Evolutionary conservation across 2,888 invertebrate species (phyloP).

Genomic region (Orthonevra nobilis): DNA sequence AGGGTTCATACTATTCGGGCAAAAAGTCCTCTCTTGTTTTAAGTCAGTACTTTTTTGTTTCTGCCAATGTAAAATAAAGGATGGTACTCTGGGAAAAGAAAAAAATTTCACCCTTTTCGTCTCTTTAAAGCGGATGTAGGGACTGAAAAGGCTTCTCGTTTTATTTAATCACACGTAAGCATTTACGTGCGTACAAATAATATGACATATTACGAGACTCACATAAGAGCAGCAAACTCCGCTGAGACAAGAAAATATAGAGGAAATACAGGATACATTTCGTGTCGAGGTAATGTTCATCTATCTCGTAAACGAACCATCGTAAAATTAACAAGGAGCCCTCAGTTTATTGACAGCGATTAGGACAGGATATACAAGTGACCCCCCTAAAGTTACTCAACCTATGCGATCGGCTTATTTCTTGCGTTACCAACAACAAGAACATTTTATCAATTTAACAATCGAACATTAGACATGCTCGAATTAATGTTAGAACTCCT

Average conservation of each 20-base stretch:
- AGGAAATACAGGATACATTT: constrained; percentile 47
- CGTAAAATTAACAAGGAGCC: constrained; percentile 69
- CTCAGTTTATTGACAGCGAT: constrained; percentile 68
- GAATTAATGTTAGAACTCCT: constrained; percentile 65
- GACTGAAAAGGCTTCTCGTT: constrained; percentile 60
- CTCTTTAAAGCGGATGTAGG: constrained; percentile 11
- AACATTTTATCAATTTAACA: constrained; percentile 68
- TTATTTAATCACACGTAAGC: constrained; percentile 68
- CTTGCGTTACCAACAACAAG: constrained; percentile 38
- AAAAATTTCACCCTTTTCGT: constrained; percentile 1
- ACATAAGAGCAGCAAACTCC: constrained; percentile 15
- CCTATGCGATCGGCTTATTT: background rate
- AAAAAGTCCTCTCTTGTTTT: constrained; percentile 18
- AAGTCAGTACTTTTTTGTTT: no score
- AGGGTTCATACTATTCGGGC: constrained; percentile 46
- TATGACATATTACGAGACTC: constrained; percentile 61
- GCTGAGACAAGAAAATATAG: constrained; percentile 1
- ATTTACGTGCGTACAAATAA: constrained; percentile 38
- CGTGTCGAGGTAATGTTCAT: constrained; percentile 52
- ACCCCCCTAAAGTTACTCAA: constrained; percentile 6
- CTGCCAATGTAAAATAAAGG: constrained; percentile 38
- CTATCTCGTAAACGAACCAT: constrained; percentile 67
- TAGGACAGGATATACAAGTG: constrained; percentile 59
- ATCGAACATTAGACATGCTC: constrained; percentile 69
- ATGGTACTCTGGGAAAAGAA: constrained; percentile 4